Conservation (phyloP, 2,113 vertebrate genomes). For the Urocolius indicus region DNA sequence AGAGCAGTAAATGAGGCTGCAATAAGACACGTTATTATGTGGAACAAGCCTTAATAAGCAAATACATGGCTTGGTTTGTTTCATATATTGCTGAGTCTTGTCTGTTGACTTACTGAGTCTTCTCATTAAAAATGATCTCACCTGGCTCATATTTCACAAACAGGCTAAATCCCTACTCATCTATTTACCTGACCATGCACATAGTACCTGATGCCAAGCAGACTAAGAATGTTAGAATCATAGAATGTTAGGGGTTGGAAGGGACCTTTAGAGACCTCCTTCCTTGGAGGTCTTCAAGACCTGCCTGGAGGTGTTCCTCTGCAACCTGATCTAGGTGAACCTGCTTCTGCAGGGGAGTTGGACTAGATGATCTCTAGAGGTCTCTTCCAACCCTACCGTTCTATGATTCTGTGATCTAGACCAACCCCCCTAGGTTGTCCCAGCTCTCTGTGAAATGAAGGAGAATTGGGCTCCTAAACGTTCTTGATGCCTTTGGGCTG, state of each 20-base stretch:
- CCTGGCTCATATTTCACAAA: neutral
- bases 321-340: too few species aligned
- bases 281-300: too few species aligned
- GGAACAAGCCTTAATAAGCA: neutral
- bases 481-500: neutral
- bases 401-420: too few species aligned
- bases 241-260: too few species aligned
- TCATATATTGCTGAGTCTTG: neutral
- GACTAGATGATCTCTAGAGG: too few species aligned
- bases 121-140: neutral
- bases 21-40: neutral
- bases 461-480: neutral
- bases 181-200: neutral
- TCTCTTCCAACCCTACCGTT: too few species aligned
- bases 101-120: neutral
- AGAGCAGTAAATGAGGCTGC: neutral
- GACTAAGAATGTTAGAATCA: too few species aligned
- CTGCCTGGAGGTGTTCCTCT: too few species aligned
- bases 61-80: neutral
- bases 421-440: neutral
- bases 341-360: too few species aligned
- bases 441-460: neutral
- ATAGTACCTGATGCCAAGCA: neutral
- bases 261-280: too few species aligned
- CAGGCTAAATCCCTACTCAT: neutral